Conservation (phyloP, 1,140 invertebrate genomes). For the Drosophila lowei region DNA sequence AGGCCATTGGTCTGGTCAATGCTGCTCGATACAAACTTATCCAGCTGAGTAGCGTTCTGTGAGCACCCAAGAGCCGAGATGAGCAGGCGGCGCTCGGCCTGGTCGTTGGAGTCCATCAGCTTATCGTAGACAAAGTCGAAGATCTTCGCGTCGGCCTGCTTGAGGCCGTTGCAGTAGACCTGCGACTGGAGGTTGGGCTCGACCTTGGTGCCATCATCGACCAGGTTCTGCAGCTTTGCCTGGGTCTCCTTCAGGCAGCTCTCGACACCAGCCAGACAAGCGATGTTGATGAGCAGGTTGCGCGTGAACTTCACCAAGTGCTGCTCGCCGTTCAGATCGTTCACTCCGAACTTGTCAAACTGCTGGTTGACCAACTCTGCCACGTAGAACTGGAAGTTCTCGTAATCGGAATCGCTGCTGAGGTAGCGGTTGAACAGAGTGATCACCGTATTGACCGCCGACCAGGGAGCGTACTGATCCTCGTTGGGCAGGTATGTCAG, state of each 20-base stretch:
- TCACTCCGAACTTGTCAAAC: conserved; percentile 76
- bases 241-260: conserved; percentile 83
- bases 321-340: conserved; percentile 77
- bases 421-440: conserved; percentile 75
- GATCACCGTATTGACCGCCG: conserved; percentile 82
- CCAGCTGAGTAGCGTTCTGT: conserved; percentile 63
- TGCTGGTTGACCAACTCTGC: conserved; percentile 72
- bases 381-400: conserved; percentile 60
- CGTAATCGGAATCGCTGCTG: conserved; percentile 53
- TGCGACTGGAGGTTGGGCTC: conserved; percentile 73
- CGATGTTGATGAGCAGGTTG: conserved; percentile 82
- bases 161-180: conserved; percentile 88
- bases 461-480: conserved; percentile 86
- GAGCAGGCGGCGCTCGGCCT: conserved; percentile 84
- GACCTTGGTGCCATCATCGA: conserved; percentile 78
- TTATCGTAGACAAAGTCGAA: conserved; percentile 87
- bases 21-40: conserved; percentile 68
- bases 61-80: conserved; percentile 86
- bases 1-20: conserved; percentile 53
- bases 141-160: conserved; percentile 85
- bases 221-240: conserved; percentile 71
- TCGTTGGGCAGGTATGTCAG: conserved; percentile 85
- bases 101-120: conserved; percentile 85
- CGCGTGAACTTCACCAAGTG: conserved; percentile 80
- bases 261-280: conserved; percentile 83